Evolutionary conservation across 2,797 vertebrate species (phyloP).

Genomic region (Pygocentrus nattereri): DNA sequence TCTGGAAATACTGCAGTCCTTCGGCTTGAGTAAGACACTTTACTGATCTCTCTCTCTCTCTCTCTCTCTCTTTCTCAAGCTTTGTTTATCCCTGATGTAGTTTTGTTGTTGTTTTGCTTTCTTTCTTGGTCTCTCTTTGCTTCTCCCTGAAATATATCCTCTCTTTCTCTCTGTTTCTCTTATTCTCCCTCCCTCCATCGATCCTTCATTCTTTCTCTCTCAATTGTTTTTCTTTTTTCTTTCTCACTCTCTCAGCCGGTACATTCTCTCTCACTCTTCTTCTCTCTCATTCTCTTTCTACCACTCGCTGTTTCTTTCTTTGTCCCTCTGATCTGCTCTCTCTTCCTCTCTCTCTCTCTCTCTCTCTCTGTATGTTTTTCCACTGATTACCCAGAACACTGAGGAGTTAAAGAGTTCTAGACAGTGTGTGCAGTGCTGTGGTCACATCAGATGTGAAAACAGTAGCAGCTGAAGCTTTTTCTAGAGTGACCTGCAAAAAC

Average conservation of each 20-base stretch:
- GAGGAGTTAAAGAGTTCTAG: neutral
- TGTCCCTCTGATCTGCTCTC: neutral
- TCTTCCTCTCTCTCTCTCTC: neutral
- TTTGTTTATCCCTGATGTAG: neutral
- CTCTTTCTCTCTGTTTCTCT: neutral
- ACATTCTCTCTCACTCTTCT: neutral
- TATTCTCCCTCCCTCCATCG: neutral
- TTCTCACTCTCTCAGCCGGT: no score
- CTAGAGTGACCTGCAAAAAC: conserved; percentile 37
- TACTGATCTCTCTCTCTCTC: conserved; percentile 21
- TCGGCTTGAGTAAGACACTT: conserved; percentile 89
- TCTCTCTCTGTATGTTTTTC: neutral
- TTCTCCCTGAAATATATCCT: neutral
- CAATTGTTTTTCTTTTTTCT: no score
- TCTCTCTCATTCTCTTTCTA: neutral
- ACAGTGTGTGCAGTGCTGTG: neutral
- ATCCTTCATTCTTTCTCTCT: no score
- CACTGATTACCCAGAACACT: neutral
- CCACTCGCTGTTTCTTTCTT: neutral
- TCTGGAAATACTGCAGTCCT: conserved; percentile 84
- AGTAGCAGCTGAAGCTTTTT: conserved; percentile 31
- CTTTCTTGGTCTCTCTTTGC: neutral
- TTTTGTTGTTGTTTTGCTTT: neutral
- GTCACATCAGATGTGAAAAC: conserved; percentile 28
- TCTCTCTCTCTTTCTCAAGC: conserved; percentile 6